Base-by-base conservation (phyloP, 2,797 vertebrate species). In the Hafferia zeledoni region DNA sequence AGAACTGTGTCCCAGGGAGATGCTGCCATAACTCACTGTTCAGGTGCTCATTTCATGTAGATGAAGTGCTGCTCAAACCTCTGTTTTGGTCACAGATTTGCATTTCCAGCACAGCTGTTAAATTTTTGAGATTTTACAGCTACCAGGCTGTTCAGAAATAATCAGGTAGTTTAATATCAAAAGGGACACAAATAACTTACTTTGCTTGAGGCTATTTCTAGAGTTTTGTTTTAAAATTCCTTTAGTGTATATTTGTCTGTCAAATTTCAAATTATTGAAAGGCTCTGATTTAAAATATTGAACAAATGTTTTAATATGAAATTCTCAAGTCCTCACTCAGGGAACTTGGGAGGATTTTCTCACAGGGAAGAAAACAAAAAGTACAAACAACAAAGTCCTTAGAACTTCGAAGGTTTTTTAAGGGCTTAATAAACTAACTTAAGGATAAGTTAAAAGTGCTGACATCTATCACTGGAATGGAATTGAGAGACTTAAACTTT, bases 321-420 rank as follows among this genome's bases (percentile, higher is more conserved):
- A 28, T 47, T 46, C 83, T 4, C 27, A 60, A 65, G 37, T 35
- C 28, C 31, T 70, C n/a, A 46, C 2, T 3, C 52, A 80, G 85
- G 57, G 91, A 72, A 94, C 41, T 53, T 71, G 33, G 56, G 37
- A 89, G 71, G 23, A 64, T 83, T 94, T 97, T 94, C 79, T 79
- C 63, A 69, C 52, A 90, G 89, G 49, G 76, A 92, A 39, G 64
- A 71, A 94, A 85, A 67, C 65, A 89, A 91, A 82, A 88, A 31
- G 19, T 47, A 55, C 70, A 77, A 60, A 24, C 30, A 95, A 18
- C 67, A 60, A 71, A 91, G 70, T 92, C 69, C 77, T 96, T 96
- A 93, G 77, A 95, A 86, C 67, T 83, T 93, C 30, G 65, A 60
- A 14, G 23, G 31, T 63, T 63, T 8, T 11, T 19, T 77, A 41